phyloP scores from a whole-genome alignment of 2,888 invertebrate species.

The Agonopterix arenella region DNA sequence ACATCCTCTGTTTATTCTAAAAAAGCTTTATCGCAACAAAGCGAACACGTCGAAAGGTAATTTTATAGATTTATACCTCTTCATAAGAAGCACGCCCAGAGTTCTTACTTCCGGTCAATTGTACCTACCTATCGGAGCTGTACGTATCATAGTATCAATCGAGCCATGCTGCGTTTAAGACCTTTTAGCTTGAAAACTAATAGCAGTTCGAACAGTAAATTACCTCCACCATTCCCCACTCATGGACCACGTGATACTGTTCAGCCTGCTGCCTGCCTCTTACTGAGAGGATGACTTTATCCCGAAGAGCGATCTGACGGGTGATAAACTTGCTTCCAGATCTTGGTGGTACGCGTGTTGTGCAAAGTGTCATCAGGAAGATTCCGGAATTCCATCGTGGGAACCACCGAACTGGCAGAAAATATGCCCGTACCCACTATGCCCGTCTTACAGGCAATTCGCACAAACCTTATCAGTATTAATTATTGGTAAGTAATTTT shows the following conservation, averaged over 20 bases:
- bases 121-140: too few relatives aligned
- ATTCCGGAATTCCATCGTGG: constrained; percentile 85
- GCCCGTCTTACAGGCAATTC: constrained; percentile 89
- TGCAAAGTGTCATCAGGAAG: constrained; percentile 85
- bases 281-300: too few relatives aligned
- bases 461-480: constrained; percentile 85
- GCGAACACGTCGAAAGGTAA: constrained; percentile 70
- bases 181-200: too few relatives aligned
- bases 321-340: constrained; percentile 43
- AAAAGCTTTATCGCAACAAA: constrained; percentile 65
- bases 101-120: too few relatives aligned
- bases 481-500: constrained; percentile 78
- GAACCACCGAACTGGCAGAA: constrained; percentile 88
- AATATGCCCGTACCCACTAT: constrained; percentile 89
- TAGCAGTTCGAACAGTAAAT: too few relatives aligned
- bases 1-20: constrained; percentile 71
- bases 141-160: too few relatives aligned
- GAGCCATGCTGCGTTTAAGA: too few relatives aligned
- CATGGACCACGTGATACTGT: too few relatives aligned
- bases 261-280: too few relatives aligned
- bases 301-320: too few relatives aligned
- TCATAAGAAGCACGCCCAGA: too few relatives aligned
- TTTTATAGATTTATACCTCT: background rate
- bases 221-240: too few relatives aligned
- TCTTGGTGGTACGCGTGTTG: constrained; percentile 92